A percentile compares a stretch with the other conserved stretches of the same genome.
Conservation (phyloP, 2,113 vertebrate species). For the Macrotus californicus region DNA sequence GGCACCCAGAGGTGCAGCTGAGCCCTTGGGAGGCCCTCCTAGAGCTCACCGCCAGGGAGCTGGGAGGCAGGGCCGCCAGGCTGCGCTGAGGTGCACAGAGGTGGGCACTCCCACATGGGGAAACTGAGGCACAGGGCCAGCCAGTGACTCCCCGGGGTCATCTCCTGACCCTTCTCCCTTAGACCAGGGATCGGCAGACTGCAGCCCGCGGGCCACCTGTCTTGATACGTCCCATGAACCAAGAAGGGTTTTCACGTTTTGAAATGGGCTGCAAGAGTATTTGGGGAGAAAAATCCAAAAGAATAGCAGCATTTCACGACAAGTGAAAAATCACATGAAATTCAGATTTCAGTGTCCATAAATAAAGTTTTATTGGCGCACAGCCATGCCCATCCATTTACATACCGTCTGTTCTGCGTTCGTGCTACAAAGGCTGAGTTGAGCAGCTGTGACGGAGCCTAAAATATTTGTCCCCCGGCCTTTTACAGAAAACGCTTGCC, state of each 20-base stretch:
- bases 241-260: neutral
- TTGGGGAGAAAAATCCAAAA: neutral
- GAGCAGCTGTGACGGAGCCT: neutral
- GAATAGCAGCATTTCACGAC: neutral
- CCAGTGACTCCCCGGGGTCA: neutral
- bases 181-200: no score
- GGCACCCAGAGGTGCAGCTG: neutral
- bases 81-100: rapidly evolving
- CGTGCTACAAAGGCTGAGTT: neutral
- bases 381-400: neutral
- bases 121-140: neutral
- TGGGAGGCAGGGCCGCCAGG: rapidly evolving
- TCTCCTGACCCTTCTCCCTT: neutral
- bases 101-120: rapidly evolving
- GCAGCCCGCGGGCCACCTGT: rapidly evolving
- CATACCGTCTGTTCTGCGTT: rapidly evolving
- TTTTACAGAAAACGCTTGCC: no score
- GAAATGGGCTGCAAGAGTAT: neutral
- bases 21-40: neutral
- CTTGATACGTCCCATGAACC: rapidly evolving
- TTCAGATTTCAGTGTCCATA: neutral
- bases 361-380: neutral
- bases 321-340: neutral
- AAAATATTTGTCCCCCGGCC: neutral
- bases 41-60: neutral